phyloP scores from a whole-genome alignment of 2,888 invertebrate genomes.

The Papilio elwesi region DNA sequence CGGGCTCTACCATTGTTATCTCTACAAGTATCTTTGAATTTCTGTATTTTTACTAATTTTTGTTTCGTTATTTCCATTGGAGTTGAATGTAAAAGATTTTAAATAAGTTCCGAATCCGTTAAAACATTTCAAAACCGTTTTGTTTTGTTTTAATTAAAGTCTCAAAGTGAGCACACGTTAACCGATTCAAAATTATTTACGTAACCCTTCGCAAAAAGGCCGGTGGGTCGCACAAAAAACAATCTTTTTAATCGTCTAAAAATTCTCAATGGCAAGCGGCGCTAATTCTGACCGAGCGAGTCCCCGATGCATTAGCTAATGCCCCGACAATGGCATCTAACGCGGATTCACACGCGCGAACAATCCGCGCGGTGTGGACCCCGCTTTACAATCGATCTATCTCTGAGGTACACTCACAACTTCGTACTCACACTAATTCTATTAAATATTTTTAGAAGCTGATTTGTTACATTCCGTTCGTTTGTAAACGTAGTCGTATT shows the following conservation, averaged over 20 bases:
- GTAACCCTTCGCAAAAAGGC: conserved; percentile 31
- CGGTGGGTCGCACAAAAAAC: conserved; percentile 49
- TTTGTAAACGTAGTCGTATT: neutral
- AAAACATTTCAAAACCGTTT: conserved; percentile 11
- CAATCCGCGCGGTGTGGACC: conserved; percentile 57
- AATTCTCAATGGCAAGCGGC: conserved; percentile 52
- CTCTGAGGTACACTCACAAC: neutral
- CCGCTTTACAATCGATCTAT: conserved; percentile 52
- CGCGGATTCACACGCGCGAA: conserved; percentile 64
- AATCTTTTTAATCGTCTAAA: conserved; percentile 65
- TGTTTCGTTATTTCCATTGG: neutral
- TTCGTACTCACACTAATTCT: neutral
- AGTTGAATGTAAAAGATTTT: neutral
- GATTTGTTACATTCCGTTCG: neutral
- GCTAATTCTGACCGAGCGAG: conserved; percentile 38
- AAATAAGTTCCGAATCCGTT: neutral
- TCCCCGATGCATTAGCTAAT: conserved; percentile 63
- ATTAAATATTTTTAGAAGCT: conserved; percentile 8
- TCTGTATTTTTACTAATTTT: too few relatives aligned
- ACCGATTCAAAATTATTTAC: conserved; percentile 29
- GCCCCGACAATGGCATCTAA: conserved; percentile 62
- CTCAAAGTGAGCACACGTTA: conserved; percentile 32
- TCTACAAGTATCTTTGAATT: too few relatives aligned
- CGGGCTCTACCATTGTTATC: too few relatives aligned
- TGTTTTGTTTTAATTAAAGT: conserved; percentile 38